Evolutionary conservation across 1,140 invertebrate species (phyloP), one percentile per base, ranked within the genome.

Genomic region (Patella vulgata): DNA sequence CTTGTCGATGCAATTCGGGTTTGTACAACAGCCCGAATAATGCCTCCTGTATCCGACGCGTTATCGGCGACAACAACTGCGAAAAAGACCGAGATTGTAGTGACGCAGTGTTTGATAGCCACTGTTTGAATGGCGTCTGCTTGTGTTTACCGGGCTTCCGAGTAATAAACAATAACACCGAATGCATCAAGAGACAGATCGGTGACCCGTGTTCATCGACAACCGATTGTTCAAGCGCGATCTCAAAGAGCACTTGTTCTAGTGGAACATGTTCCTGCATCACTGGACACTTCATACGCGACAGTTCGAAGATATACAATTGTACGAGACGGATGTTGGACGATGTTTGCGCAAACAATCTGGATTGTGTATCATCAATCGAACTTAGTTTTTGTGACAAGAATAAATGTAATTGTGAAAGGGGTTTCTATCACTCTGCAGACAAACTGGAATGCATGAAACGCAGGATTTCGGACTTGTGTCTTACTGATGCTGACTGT

Each of bases 91-190:
- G 33, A 30, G 52, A 54, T 27, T 54, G 52, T 11, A 25, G 6
- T 23, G 52, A 68, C 51, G 57, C 68, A 23, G 57, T 74, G 9
- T 12, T 23, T 0, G 33, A 61, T 23, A 71, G 63, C 36, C 19
- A 60, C 11, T 74, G 73, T 54, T 28, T 36, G 1, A 63, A 65
- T 23, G 31, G 46, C 0, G 33, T 39, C 11, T 74, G 73, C 33
- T 19, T 12, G 2, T 74, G 73, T 33, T 27, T 39, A 0, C 47
- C 70, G 0, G 73, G 73, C n/a, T 59, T 42, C 33, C 47, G 48
- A 39, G 23, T 50, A 8, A 40, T 30, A 2, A 25, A 42, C 6
- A 30, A 63, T 31, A 44, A 54, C 42, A 58, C 44, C 17, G 47
- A 53, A 9, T 75, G 73, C 44, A 28, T 50, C 23, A 21, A 39